Evolutionary conservation across 2,888 invertebrate genomes (phyloP), one percentile per base, ranked within the genome.

Genomic region (Terebella lapidaria): DNA sequence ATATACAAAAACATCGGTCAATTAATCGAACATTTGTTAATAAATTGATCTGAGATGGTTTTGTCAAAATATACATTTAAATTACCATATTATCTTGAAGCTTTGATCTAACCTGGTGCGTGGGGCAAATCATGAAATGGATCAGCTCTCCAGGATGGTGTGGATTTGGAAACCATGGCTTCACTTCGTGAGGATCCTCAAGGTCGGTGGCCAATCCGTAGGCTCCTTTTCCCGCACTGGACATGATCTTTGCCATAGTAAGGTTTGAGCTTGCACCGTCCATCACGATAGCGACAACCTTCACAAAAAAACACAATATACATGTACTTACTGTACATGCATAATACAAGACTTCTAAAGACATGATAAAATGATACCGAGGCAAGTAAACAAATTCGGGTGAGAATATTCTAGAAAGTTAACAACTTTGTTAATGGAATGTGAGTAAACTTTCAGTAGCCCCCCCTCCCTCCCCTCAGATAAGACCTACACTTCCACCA

Each of bases 191-290:
- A 20, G 49, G 49, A 22, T 49, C 49, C 5, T 10, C 18, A 18
- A 5, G 49, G 22, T 49, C 22, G 5, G 10, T 49, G 15, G 10
- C 22, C 5, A 49, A 5, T 18, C 49, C 49, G 20, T 49, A 49
- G 15, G 49, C 22, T 18, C 49, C 49, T 5, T 20, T 10, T 10
- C 22, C 49, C 5, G 10, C 18, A 22, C 49, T 22, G 20, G 49
- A 49, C 22, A 49, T 15, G 5, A 18, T 22, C 49, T 49, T 49
- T 49, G 20, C 22, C 49, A 49, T 49, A 20, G 49, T 22, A 18
- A 49, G 49, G 22, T 49, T 49, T 10, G 49, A 18, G 49, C 49
- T 49, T 15, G 49, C 49, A 18, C 49, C 49, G 20, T 49, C 49
- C 49, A 49, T 49, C 5, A 49, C 49, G 5, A 49, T 22, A 5